Evolutionary conservation across 2,888 invertebrate genomes (phyloP), one percentile per base, ranked within the genome.

Genomic region (Germaria angustata): DNA sequence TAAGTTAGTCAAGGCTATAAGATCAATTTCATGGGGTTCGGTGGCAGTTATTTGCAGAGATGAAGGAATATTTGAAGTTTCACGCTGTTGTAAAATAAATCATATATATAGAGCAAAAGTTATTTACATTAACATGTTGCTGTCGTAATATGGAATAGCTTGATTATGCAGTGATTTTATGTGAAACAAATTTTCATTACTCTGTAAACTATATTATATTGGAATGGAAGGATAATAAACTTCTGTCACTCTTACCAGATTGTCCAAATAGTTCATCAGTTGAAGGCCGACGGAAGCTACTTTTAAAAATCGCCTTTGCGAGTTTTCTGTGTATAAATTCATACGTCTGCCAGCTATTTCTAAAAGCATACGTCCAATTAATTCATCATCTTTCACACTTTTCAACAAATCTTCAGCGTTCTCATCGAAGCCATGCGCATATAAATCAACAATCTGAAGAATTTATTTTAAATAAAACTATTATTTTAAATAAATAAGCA

Each of bases 321-420:
- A 93, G 86, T 91, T 93, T 86, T 92, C 93, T 86, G 94, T 92
- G 85, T 93, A 94, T 55, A 94, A 93, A 89, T 94, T 94, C 80
- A 98, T 91, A 84, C 98, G 93, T 88, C 95, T 95, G 6, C 96
- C 96, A n/a, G 95, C 96, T 71, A 98, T 94, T 28, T 95, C 93
- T 28, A 98, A 90, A 78, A 98, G 92, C 84, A 95, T 93, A 0
- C 93, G 92, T 9, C 96, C 94, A 76, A 98, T 90, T 51, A 93
- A 91, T 86, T 94, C 94, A n/a, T 94, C 93, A 81, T 96, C 95
- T 73, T 93, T 93, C 5, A 97, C 93, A 20, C 94, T 92, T 13
- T 93, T 90, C 34, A 96, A 91, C 63, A 95, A 92, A 92, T 95
- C 92, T 85, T 92, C 92, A 4, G 93, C 94, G 57, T 94, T 89